Conservation (phyloP, 2,113 vertebrate species). For the Pterocles burchelli region DNA sequence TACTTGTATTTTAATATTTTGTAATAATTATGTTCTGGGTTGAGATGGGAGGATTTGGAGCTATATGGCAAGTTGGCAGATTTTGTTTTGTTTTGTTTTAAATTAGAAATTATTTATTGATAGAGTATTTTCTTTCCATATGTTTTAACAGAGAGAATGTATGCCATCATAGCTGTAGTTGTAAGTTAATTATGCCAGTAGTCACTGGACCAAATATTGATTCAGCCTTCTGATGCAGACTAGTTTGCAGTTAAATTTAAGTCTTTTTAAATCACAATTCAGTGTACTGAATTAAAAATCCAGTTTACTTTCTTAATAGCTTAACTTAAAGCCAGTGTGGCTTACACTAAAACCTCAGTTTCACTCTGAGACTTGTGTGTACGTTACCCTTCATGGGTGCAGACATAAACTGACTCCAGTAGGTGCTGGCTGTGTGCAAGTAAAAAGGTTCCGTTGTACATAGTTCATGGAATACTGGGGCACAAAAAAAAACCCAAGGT, state of each 20-base stretch:
- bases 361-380: neutral
- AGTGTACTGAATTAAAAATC: neutral
- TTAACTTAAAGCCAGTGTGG: neutral
- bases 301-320: neutral
- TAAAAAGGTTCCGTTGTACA: neutral
- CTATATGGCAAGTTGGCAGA: neutral
- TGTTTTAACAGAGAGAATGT: neutral
- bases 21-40: neutral
- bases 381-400: neutral
- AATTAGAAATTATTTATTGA: neutral
- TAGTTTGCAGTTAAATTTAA: neutral
- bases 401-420: neutral
- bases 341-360: neutral
- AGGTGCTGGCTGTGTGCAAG: neutral
- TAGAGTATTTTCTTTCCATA: neutral
- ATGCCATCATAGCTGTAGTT: neutral
- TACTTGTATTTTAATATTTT: neutral
- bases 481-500: neutral
- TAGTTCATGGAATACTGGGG: neutral
- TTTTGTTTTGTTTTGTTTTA: neutral
- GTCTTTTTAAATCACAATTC: neutral
- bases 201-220: conserved; percentile 13
- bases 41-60: neutral
- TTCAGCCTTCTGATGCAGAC: neutral
- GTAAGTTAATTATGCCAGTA: neutral